Evolutionary conservation across 2,888 invertebrate species (phyloP), one percentile per base, ranked within the genome.

Genomic region (Meloe dianella): DNA sequence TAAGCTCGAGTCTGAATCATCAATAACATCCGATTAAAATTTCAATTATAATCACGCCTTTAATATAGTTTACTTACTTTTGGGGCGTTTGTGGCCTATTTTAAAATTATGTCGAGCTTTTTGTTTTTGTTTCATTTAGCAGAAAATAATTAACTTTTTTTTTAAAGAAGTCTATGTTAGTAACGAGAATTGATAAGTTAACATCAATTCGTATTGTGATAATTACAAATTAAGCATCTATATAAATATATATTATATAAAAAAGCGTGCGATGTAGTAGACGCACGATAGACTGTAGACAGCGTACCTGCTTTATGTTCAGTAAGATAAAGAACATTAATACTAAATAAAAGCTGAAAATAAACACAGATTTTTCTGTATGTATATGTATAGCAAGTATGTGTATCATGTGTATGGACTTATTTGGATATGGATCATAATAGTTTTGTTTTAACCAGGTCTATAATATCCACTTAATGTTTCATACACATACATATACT

Each of bases 131-230:
- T 63, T 66, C 57, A 60, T 60, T 24, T 17, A 47, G 14, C 41
- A 20, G 12, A 41, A 60, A 61, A 54, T 22, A 22, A 75, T 75
- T 74, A 79, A 74, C 80, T 80, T 81, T 81, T 77, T 78, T 81
- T 81, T 81, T 82, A 81, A 82, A n/a, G n/a, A 81, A 81, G 24
- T 82, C 80, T 82, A 82, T 78, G 77, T 80, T 78, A n/a, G n/a
- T n/a, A 76, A 75, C 75, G 77, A 75, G 75, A 79, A 77, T 77
- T 78, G 77, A 73, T 65, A 8, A 5, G 0, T 54, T 57, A 70
- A 54, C 71, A 69, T 74, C 77, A 76, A 78, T 79, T 77, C 77
- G 75, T 77, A 75, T 78, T 80, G 79, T 80, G 79, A 79, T 80
- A 79, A 79, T 71, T 79, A 78, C 75, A 73, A 54, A n/a, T 54